These are phyloP conservation scores for Phyllostomus hastatus DNA, from an alignment of 2,113 vertebrate genomes.

Conservation along the genomic window DNA sequence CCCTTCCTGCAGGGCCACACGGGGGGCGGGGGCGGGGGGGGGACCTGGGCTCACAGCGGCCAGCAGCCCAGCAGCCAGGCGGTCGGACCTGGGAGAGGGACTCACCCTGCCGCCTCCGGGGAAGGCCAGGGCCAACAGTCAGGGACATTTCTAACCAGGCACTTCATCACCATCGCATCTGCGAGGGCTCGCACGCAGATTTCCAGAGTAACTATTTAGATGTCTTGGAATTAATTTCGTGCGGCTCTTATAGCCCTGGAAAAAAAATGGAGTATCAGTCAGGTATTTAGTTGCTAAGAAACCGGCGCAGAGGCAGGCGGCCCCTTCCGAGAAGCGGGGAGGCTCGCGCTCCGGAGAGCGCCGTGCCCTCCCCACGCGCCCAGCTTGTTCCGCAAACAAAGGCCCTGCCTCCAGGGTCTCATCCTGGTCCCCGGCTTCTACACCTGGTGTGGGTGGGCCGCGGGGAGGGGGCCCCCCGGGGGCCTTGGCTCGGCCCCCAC, in stretches of 20 bases:
- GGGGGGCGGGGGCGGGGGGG: neutral
- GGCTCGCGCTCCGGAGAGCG: neutral
- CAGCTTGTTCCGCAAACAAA: neutral
- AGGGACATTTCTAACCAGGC: neutral
- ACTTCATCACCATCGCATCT: neutral
- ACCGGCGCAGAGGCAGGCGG: neutral
- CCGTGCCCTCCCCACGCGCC: neutral
- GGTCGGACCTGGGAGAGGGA: accelerated
- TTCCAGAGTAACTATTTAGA: conserved; percentile 66
- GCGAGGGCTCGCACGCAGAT: neutral
- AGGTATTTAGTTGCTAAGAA: conserved; percentile 74
- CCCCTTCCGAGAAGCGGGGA: neutral
- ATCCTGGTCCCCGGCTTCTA: too few relatives aligned
- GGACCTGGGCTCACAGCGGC: accelerated
- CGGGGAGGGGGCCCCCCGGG: neutral
- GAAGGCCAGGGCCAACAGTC: neutral
- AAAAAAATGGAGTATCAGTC: conserved; percentile 63
- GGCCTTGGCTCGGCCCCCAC: accelerated
- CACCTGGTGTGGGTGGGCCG: accelerated
- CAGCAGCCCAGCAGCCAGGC: accelerated
- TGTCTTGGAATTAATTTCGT: conserved; percentile 62
- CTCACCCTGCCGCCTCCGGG: accelerated
- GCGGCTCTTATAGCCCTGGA: conserved; percentile 39
- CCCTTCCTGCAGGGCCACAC: neutral
- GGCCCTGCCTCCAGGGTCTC: neutral